Conservation (phyloP, 2,113 vertebrate genomes). For the Glareola pratincola region DNA sequence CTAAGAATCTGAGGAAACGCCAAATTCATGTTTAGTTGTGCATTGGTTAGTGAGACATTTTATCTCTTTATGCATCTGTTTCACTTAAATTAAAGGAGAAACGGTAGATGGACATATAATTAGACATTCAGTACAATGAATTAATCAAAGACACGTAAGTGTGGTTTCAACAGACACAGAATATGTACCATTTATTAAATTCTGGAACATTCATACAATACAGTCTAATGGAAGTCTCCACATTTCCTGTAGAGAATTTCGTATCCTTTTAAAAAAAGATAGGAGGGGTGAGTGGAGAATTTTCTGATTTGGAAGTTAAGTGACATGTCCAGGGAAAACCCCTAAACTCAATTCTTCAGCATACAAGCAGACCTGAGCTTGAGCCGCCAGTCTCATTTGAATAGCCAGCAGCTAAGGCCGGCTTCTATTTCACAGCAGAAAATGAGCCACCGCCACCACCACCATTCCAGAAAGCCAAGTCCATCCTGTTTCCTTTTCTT, state of each 20-base stretch:
- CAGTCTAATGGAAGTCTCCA: background rate
- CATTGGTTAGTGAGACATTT: background rate
- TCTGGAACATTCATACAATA: background rate
- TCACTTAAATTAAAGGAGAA: background rate
- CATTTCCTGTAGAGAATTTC: background rate
- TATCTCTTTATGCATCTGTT: background rate
- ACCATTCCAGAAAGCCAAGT: constrained; percentile 39
- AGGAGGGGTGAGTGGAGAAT: background rate
- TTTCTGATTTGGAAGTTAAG: background rate
- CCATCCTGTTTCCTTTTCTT: constrained; percentile 13
- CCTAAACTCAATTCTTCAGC: background rate
- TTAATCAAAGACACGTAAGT: background rate
- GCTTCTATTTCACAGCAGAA: background rate
- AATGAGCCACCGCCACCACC: background rate
- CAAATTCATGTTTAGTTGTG: background rate
- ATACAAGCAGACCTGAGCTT: background rate
- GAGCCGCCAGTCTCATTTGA: background rate
- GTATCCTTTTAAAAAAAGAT: background rate
- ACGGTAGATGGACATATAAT: background rate
- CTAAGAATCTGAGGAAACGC: background rate
- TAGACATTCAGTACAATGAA: background rate
- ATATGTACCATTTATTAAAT: background rate
- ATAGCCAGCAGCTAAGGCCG: background rate
- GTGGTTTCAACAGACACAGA: background rate
- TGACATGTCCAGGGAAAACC: background rate